phyloP scores from a whole-genome alignment of 2,797 vertebrate genomes.

The Rhabdomys pumilio region DNA sequence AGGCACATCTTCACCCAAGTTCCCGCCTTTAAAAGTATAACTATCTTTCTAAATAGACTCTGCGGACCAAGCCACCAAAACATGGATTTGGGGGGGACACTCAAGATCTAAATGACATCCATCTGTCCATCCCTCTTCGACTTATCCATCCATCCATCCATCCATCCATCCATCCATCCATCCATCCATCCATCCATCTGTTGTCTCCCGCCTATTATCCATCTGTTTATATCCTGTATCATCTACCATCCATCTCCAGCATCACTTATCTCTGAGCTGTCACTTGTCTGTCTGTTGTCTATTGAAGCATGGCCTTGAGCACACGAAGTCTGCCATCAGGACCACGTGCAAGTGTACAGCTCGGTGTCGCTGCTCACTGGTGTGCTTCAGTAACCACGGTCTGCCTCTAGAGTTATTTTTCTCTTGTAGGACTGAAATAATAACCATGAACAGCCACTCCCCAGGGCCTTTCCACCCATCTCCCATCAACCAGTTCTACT shows the following conservation, averaged over 20 bases:
- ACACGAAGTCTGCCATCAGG: fast-evolving
- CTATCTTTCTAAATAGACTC: background rate
- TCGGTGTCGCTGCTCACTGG: background rate
- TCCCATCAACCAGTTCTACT: background rate
- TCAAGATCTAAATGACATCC: background rate
- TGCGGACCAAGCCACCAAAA: background rate
- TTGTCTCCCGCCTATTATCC: background rate
- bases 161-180: background rate
- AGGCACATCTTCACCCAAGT: background rate
- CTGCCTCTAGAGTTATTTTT: background rate
- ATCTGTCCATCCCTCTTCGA: too few relatives aligned
- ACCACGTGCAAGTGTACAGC: fast-evolving
- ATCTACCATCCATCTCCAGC: background rate
- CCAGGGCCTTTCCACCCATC: fast-evolving
- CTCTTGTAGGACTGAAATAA: background rate
- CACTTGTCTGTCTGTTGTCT: background rate
- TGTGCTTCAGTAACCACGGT: background rate
- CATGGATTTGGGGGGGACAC: background rate
- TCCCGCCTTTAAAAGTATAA: background rate
- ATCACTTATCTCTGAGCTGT: background rate
- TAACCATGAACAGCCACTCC: background rate
- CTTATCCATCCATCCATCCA: too few relatives aligned
- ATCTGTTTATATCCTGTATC: background rate
- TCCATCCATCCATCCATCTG: background rate
- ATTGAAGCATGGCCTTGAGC: background rate